Percentiles rank a stretch among this genome's conserved stretches.
Evolutionary conservation across 2,113 vertebrate genomes (phyloP).

Genomic region (Sminthopsis crassicaudata): DNA sequence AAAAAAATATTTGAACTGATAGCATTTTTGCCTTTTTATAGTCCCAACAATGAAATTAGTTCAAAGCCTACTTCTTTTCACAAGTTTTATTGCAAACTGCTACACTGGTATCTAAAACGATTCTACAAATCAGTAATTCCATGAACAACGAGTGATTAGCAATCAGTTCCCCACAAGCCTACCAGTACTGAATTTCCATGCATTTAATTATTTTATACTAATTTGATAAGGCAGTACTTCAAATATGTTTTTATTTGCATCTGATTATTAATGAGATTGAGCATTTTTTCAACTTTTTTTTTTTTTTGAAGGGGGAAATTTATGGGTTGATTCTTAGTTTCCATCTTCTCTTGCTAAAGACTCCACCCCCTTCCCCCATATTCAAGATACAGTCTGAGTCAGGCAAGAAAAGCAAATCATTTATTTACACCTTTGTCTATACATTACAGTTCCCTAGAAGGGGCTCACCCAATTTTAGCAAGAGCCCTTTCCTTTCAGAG

Average conservation of each 20-base stretch:
- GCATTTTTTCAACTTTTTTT: background rate
- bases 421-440: constrained; percentile 85
- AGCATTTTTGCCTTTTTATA: no score
- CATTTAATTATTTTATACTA: background rate
- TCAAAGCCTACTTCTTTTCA: no score
- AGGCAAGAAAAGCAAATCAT: constrained; percentile 80
- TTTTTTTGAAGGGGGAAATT: background rate
- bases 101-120: no score
- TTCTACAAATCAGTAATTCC: no score
- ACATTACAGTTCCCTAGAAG: constrained; percentile 74
- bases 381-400: constrained; percentile 73
- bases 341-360: background rate
- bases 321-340: background rate
- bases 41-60: no score
- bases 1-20: no score
- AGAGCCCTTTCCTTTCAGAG: constrained; percentile 32
- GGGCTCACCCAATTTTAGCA: background rate
- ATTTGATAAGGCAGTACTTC: background rate
- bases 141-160: no score
- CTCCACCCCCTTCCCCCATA: background rate
- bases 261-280: background rate
- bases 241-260: background rate
- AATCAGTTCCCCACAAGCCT: no score
- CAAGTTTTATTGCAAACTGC: no score
- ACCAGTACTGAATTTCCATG: no score